These are phyloP conservation scores for Oscheius sp. DNA, from an alignment of 2,888 invertebrate species.

Conservation along the genomic window DNA sequence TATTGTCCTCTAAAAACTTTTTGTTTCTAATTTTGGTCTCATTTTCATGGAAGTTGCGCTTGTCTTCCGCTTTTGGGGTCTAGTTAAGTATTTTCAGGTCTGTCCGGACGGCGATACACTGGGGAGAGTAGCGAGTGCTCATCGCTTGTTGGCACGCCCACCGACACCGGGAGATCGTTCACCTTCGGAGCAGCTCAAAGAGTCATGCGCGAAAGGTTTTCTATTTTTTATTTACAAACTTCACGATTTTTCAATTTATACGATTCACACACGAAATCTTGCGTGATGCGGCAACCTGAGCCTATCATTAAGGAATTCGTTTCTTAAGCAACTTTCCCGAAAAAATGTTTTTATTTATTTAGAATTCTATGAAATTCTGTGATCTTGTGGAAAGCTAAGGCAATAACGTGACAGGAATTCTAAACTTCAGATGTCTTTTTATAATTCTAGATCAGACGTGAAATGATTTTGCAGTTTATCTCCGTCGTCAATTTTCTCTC, in stretches of 20 bases:
- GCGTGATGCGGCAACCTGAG: constrained; percentile 9
- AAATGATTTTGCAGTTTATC: too few relatives aligned
- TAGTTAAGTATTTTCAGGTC: constrained; percentile 23
- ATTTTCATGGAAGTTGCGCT: too few relatives aligned
- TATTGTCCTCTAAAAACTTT: neutral
- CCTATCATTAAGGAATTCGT: too few relatives aligned
- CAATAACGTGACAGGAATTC: too few relatives aligned
- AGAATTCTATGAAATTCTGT: too few relatives aligned
- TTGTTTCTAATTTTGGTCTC: constrained; percentile 11
- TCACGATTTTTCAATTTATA: neutral
- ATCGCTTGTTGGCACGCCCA: constrained; percentile 68
- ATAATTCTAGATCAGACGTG: neutral
- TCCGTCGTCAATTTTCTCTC: too few relatives aligned
- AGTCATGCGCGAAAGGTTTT: constrained; percentile 56
- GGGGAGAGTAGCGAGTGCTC: constrained; percentile 69
- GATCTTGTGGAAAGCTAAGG: too few relatives aligned
- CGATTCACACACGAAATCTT: neutral
- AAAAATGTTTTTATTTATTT: too few relatives aligned
- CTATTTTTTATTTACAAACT: neutral
- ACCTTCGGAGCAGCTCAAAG: constrained; percentile 54
- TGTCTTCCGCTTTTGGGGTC: too few relatives aligned
- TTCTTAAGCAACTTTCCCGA: too few relatives aligned
- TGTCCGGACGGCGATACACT: constrained; percentile 28
- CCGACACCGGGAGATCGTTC: constrained; percentile 64
- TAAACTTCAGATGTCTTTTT: neutral